Conservation (phyloP, 2,113 vertebrate species). For the Nipponia nippon region DNA sequence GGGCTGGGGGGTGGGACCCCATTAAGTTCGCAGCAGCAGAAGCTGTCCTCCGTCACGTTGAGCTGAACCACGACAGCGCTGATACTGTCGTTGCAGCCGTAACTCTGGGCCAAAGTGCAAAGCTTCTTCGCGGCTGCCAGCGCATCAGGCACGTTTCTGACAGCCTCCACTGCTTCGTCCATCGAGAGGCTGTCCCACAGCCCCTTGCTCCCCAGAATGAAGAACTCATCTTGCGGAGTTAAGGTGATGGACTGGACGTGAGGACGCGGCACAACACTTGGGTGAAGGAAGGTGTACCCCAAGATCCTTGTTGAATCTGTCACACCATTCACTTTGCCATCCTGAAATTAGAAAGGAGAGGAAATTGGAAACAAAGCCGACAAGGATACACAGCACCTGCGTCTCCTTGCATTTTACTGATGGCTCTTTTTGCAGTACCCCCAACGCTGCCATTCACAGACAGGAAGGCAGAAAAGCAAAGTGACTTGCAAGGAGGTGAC, state of each 20-base stretch:
- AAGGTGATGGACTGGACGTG: constrained; percentile 91
- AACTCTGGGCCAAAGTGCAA: constrained; percentile 94
- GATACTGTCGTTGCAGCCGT: constrained; percentile 92
- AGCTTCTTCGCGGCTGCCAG: constrained; percentile 94
- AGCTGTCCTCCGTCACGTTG: constrained; percentile 92
- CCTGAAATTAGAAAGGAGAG: constrained; percentile 71
- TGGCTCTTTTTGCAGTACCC: background rate
- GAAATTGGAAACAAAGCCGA: background rate
- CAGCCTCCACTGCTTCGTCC: constrained; percentile 87
- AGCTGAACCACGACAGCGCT: constrained; percentile 95
- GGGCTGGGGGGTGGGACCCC: constrained; percentile 83
- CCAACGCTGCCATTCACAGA: background rate
- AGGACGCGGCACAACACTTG: constrained; percentile 90
- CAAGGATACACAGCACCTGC: background rate
- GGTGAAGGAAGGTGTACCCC: constrained; percentile 97
- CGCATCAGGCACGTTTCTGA: constrained; percentile 89
- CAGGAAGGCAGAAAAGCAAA: background rate
- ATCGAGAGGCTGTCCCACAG: constrained; percentile 89
- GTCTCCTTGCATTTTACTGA: background rate
- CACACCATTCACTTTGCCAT: constrained; percentile 97
- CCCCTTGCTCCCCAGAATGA: constrained; percentile 94
- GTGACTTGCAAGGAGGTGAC: background rate
- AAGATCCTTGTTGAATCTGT: constrained; percentile 94
- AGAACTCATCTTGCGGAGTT: constrained; percentile 93
- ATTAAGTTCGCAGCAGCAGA: constrained; percentile 89